phyloP scores from a whole-genome alignment of 1,140 invertebrate species.

The Oryctes rhinoceros region DNA sequence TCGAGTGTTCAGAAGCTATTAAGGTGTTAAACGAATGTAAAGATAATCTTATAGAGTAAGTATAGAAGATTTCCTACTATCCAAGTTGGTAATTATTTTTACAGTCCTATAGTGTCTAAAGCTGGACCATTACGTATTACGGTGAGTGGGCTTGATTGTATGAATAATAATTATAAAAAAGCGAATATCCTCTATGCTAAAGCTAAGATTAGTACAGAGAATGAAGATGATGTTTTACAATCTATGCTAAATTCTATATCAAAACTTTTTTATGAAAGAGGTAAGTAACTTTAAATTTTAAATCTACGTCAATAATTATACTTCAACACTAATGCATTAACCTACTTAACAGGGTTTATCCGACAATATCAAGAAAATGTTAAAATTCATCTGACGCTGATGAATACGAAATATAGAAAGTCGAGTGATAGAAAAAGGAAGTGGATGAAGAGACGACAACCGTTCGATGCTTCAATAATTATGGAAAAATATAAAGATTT shows the following conservation, averaged over 20 bases:
- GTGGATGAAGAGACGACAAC: constrained; percentile 49
- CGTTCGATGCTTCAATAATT: constrained; percentile 62
- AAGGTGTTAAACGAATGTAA: constrained; percentile 65
- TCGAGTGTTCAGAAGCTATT: constrained; percentile 67
- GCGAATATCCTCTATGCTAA: constrained; percentile 63
- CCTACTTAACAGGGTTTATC: constrained; percentile 57
- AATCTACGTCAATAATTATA: too few species aligned
- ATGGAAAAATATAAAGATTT: constrained; percentile 62
- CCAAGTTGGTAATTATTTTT: constrained; percentile 26
- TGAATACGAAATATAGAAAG: constrained; percentile 63
- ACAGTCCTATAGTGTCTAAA: constrained; percentile 45
- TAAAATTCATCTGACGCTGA: constrained; percentile 62
- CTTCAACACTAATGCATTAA: not conserved
- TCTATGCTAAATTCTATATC: constrained; percentile 60
- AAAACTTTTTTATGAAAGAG: constrained; percentile 62
- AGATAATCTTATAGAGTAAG: constrained; percentile 67
- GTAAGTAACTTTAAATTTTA: too few species aligned
- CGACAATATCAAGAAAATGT: constrained; percentile 59
- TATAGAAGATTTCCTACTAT: not conserved
- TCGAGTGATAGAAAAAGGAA: constrained; percentile 40
- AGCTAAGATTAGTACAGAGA: constrained; percentile 61
- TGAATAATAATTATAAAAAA: constrained; percentile 63
- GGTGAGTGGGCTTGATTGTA: constrained; percentile 63
- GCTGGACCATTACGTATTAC: constrained; percentile 58
- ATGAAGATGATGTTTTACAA: constrained; percentile 59